Conservation (phyloP, 2,797 vertebrate genomes). For the Hemibagrus guttatus region DNA sequence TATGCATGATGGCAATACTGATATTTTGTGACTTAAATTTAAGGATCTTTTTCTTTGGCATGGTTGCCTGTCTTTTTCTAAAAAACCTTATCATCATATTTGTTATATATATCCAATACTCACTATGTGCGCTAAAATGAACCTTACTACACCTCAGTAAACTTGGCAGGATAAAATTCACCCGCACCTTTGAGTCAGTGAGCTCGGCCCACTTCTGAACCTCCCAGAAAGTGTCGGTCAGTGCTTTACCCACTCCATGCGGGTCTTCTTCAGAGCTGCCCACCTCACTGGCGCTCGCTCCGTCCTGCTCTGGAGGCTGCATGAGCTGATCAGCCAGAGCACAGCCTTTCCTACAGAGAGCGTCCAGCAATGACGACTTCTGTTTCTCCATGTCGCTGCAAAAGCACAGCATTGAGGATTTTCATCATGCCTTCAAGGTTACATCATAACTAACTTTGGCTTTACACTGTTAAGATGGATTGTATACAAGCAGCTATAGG, state of each 20-base stretch:
- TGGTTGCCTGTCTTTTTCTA: too few species aligned
- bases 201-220: conserved; percentile 96
- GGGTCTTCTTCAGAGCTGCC: conserved; percentile 83
- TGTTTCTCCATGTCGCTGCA: conserved; percentile 98
- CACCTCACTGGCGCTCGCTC: conserved; percentile 71
- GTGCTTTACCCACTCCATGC: conserved; percentile 72
- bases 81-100: too few species aligned
- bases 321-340: conserved; percentile 89
- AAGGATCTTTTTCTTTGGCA: too few species aligned
- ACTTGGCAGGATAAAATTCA: not conserved
- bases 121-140: not conserved
- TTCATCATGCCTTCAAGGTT: not conserved
- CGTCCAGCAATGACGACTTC: conserved; percentile 90
- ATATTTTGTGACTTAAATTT: not conserved
- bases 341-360: conserved; percentile 91
- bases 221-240: conserved; percentile 92
- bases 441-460: not conserved
- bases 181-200: conserved; percentile 88
- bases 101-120: not conserved
- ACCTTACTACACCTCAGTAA: not conserved
- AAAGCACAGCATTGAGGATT: not conserved
- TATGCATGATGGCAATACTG: not conserved
- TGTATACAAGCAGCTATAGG: not conserved
- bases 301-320: conserved; percentile 78
- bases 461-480: not conserved